Conservation (phyloP, 2,888 invertebrate genomes). For the Epinotia demarniana region DNA sequence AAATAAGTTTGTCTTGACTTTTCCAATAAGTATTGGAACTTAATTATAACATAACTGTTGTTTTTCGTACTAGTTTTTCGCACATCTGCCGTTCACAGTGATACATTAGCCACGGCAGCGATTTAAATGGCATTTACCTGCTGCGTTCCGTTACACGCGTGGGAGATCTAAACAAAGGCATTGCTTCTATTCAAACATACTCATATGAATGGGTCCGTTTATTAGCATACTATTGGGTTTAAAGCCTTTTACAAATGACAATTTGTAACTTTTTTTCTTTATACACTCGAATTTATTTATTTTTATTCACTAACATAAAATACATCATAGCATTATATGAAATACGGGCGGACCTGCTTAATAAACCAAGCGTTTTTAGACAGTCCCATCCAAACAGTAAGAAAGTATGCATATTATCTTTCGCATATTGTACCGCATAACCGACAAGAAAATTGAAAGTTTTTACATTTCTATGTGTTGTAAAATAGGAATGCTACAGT, state of each 20-base stretch:
- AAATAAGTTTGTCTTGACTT: too few species aligned
- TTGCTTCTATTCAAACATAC: slow-evolving; percentile 62
- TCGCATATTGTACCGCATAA: slow-evolving; percentile 32
- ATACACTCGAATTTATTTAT: neutral
- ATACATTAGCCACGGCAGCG: slow-evolving; percentile 38
- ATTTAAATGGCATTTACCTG: slow-evolving; percentile 61
- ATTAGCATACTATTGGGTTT: slow-evolving; percentile 50
- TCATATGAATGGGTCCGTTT: slow-evolving; percentile 54
- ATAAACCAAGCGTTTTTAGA: too few species aligned
- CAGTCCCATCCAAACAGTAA: neutral
- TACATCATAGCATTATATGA: neutral
- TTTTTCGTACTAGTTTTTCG: slow-evolving; percentile 54
- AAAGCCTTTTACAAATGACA: slow-evolving; percentile 36
- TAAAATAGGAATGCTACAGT: slow-evolving; percentile 59
- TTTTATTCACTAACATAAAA: neutral
- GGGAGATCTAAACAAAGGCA: slow-evolving; percentile 75
- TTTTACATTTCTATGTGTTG: slow-evolving; percentile 56
- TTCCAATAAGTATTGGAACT: neutral
- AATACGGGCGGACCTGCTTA: too few species aligned
- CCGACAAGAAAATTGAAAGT: slow-evolving; percentile 65
- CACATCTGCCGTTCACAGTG: slow-evolving; percentile 52
- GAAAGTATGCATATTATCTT: slow-evolving; percentile 33
- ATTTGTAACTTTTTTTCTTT: too few species aligned
- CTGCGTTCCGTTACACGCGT: slow-evolving; percentile 74
- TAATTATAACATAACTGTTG: slow-evolving; percentile 31